Evolutionary conservation across 1,140 invertebrate genomes (phyloP), one percentile per base, ranked within the genome.

Genomic region (Hylyphantes graminicola): DNA sequence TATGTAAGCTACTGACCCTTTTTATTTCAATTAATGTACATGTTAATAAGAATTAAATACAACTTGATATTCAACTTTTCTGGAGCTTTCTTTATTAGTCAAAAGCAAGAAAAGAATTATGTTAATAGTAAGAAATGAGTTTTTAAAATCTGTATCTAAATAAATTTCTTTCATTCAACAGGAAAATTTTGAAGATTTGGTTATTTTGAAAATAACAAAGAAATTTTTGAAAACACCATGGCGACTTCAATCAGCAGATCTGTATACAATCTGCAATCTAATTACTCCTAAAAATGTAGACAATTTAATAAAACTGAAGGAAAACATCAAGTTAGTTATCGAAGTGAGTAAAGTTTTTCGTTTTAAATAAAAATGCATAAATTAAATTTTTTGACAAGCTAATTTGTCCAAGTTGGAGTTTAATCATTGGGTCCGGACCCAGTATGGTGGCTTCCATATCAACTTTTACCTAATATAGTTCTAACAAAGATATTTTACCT

Each of bases 221-320:
- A 73, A 63, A 11, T 73, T 81, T 54, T 48, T 81, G 12, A 73
- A 81, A 54, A 72, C 51, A 53, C 68, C 79, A 12, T 81, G 68
- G 67, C 13, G 68, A 54, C 12, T 81, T 19, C 15, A 55, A 21
- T 48, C 68, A 15, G 2, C 21, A 6, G 68, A 73, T 53, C 19
- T 81, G 15, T 53, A 81, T 73, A 8, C 21, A 9, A 19, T 81
- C 53, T 81, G 78, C 35, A 59, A 13, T 12, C 9, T 35, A 53
- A n/a, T 53, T 21, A 61, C 73, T 3, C 79, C 79, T 7, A 54
- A 63, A 73, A 35, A 63, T 63, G 15, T 53, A 51, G 68, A 81
- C 35, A 35, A 55, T 2, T 54, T 81, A 11, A 0, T 73, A 8
- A 48, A 81, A 7, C 64, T 81, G 17, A 73, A 73, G 17, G 79